Base-by-base conservation (phyloP, 2,888 invertebrate species). In the Stegana nigrithorax region DNA sequence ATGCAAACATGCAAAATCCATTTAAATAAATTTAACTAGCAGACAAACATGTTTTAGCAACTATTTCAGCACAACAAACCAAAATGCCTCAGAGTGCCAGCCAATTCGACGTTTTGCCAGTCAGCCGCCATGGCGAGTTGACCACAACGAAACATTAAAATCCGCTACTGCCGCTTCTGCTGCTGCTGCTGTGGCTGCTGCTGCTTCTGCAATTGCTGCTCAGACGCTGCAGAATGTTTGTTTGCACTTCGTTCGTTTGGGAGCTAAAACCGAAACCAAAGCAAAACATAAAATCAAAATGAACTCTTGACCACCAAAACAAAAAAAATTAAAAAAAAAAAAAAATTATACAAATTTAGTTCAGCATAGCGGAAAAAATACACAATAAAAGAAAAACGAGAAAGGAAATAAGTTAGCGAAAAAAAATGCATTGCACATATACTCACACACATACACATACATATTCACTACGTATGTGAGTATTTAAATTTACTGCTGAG, bases 401-500 rank as follows among this genome's bases (percentile, higher is more conserved):
- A 29, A 29, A 36, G 32, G 39, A 44, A 64, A 67, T 61, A 60
- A 61, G 14, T 47, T 19, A 50, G 21, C 23, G 53, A 59, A 59
- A 55, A 7, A 36, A 36, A 55, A 53, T 10, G 42, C 60, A 53
- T 17, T 50, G 36, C 26, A 58, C 25, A 47, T 42, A 51, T 29
- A 50, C 27, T 27, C 23, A 44, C 44, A 5, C 25, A 45, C 14
- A 44, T 44, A 12, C 27, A 29, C 12, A 44, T 14, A 44, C 17
- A 14, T 26, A 23, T 19, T 6, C 17, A 17, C 19, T 2, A 36
- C 17, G 21, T 2, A 12, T 23, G 1, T 42, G 58, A 57, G 63
- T 78, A 77, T 77, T 77, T 78, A 77, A 77, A 77, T 77, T 77
- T 80, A 77, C 78, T 77, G 80, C 77, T 70, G 77, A 78, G 74